Evolutionary conservation across 2,113 vertebrate species (phyloP).

Genomic region (Toxotes jaculatrix): DNA sequence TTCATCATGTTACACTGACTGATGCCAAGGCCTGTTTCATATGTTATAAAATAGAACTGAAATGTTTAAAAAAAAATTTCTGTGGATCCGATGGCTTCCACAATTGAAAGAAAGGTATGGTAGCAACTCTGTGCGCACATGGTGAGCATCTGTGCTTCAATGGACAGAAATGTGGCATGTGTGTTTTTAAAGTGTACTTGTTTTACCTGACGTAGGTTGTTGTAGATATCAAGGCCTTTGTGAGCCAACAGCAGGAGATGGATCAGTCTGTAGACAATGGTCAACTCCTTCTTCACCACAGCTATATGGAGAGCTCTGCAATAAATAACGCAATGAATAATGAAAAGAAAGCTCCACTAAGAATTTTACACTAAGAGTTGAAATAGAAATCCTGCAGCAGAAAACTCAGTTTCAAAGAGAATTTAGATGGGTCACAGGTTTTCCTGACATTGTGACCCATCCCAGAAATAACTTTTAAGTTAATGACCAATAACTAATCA

Average conservation of each 20-base stretch:
- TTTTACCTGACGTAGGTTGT: constrained; percentile 91
- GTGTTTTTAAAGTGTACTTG: constrained; percentile 22
- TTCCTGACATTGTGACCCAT: constrained; percentile 23
- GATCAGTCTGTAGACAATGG: constrained; percentile 77
- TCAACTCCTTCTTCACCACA: constrained; percentile 85
- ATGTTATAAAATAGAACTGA: neutral
- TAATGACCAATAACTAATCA: neutral
- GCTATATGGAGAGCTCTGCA: constrained; percentile 91
- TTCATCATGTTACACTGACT: neutral
- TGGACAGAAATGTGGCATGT: neutral
- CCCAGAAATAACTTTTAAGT: neutral
- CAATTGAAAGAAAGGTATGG: neutral
- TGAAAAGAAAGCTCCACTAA: constrained; percentile 27
- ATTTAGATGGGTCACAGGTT: neutral
- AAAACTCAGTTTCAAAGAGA: neutral
- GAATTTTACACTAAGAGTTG: constrained; percentile 9
- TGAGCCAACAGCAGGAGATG: constrained; percentile 77
- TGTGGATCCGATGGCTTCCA: neutral
- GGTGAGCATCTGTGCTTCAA: constrained; percentile 2
- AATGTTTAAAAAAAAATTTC: neutral
- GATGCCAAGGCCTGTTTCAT: neutral
- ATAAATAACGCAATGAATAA: neutral
- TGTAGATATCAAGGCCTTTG: constrained; percentile 86
- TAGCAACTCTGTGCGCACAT: neutral
- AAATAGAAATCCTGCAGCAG: neutral